Base-by-base conservation (phyloP, 2,888 invertebrate genomes). In the Clostera curtula region DNA sequence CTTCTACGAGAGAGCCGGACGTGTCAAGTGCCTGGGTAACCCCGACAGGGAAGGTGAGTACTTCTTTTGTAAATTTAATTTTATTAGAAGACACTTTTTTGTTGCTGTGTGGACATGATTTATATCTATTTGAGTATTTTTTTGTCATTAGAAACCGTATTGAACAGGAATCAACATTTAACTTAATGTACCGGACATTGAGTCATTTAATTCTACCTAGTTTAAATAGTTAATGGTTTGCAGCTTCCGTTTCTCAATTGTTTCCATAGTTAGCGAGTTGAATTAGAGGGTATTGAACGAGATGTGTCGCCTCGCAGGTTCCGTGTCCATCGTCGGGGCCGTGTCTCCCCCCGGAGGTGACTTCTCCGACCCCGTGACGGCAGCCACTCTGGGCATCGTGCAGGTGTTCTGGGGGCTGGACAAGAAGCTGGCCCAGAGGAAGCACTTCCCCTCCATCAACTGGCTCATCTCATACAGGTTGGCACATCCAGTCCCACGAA, bases 321-420 rank as follows among this genome's bases (percentile, higher is more conserved):
- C 97, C 31, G 98, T 99, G 30, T 98, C 97, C 52, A 99, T 99
- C 84, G 99, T 99, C 38, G 99, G 99, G 47, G 99, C 99, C 67
- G 98, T 99, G 40, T 99, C 98, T 1, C 99, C 98, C 22, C 99
- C 99, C 61, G 99, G 99, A 82, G 99, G 99, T 84, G 99, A 99
- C 86, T 99, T 99, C 89, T 98, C 99, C 9, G 99, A 99, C 89
- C 99, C 99, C 27, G 99, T 99, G 29, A 99, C 99, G 2, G 96
- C 98, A 0, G 98, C 99, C 34, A 99, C 99, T 8, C 89, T 99
- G 38, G 95, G 96, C 86, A 98, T 99, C 71, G 98, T 98, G 36
- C 98, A 98, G 80, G 98, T 98, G 82, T 98, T 98, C 87, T 98
- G 98, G 98, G 98, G 98, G 36, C 86, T 98, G 63, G 98, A 98